A percentile compares a stretch with the other conserved stretches of the same genome.
These are phyloP conservation scores for Sesamia nonagrioides DNA, from an alignment of 1,140 invertebrate genomes.

Conservation along the genomic window DNA sequence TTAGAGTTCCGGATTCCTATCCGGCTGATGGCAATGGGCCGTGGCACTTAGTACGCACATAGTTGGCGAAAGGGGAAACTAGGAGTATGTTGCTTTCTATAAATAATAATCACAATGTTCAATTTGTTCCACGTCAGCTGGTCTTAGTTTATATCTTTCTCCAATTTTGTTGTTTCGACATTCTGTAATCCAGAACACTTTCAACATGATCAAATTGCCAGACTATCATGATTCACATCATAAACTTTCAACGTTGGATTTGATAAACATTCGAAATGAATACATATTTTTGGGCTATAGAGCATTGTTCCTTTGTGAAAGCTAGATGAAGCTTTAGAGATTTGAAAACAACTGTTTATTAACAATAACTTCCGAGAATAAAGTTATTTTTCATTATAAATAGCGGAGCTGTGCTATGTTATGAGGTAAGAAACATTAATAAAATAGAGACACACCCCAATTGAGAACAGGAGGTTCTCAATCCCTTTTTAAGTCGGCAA, in stretches of 20 bases:
- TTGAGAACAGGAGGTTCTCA: too few relatives aligned
- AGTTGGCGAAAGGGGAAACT: too few relatives aligned
- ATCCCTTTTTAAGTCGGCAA: too few relatives aligned
- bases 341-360: neutral
- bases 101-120: neutral
- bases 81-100: too few relatives aligned
- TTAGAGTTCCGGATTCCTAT: too few relatives aligned
- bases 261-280: constrained; percentile 8
- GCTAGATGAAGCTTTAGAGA: neutral
- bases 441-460: too few relatives aligned
- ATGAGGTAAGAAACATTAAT: too few relatives aligned
- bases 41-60: too few relatives aligned
- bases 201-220: neutral
- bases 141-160: neutral
- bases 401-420: too few relatives aligned
- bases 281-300: constrained; percentile 9
- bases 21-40: too few relatives aligned
- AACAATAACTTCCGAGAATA: too few relatives aligned
- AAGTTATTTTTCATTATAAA: too few relatives aligned
- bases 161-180: neutral
- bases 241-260: neutral
- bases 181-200: neutral
- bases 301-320: constrained; percentile 5
- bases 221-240: neutral
- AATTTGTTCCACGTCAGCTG: neutral